These are phyloP conservation scores for Calyptomena viridis DNA, from an alignment of 2,113 vertebrate genomes.

Conservation along the genomic window DNA sequence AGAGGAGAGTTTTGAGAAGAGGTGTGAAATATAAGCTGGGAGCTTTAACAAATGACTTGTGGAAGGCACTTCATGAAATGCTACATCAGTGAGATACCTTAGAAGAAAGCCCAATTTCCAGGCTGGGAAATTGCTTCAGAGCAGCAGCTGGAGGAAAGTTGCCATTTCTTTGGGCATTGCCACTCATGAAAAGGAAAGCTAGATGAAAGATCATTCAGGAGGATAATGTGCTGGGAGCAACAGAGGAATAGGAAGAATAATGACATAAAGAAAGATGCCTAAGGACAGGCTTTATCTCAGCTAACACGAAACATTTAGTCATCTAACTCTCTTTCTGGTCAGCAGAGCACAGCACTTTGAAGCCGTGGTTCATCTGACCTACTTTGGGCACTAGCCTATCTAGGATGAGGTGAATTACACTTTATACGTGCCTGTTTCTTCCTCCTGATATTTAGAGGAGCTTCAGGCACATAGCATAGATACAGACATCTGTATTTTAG, in stretches of 20 bases:
- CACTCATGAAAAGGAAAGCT: neutral
- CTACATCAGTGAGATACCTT: neutral
- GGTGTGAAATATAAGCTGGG: neutral
- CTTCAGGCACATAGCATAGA: neutral
- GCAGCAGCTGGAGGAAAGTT: neutral
- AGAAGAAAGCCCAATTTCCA: neutral
- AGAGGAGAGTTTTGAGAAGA: neutral
- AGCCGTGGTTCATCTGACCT: neutral
- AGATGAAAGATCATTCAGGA: neutral
- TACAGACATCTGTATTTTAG: neutral
- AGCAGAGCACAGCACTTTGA: neutral
- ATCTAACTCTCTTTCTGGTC: neutral
- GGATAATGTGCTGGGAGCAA: neutral
- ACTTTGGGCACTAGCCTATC: neutral
- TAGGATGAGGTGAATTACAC: neutral
- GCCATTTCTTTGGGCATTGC: neutral
- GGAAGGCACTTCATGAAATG: neutral
- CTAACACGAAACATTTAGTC: neutral
- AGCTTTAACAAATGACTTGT: neutral
- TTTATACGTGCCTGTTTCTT: neutral
- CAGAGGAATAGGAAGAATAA: neutral
- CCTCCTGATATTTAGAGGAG: neutral
- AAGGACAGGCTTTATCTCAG: neutral
- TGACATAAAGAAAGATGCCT: neutral
- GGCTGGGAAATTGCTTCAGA: neutral